These are phyloP conservation scores for Galeopsomyia nigrocyanea DNA, from an alignment of 2,888 invertebrate genomes.

Conservation along the genomic window DNA sequence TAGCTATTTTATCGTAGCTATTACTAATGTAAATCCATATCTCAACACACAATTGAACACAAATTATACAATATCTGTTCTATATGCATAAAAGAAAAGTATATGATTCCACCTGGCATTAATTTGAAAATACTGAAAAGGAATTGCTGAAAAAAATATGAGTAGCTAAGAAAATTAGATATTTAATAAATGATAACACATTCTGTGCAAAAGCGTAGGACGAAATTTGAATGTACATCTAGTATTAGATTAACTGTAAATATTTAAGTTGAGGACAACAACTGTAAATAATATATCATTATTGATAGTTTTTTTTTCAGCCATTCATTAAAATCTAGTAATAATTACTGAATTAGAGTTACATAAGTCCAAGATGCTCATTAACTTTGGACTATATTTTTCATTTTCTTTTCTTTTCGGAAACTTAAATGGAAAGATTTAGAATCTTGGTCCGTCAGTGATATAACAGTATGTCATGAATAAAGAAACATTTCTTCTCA, in stretches of 20 bases:
- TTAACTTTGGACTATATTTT: constrained; percentile 36
- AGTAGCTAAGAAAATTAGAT: constrained; percentile 32
- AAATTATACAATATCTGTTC: constrained; percentile 37
- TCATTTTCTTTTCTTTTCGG: constrained; percentile 13
- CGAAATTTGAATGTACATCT: constrained; percentile 40
- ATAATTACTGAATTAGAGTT: constrained; percentile 25
- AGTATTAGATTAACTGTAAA: constrained; percentile 38
- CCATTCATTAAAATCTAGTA: constrained; percentile 36
- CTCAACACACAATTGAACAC: constrained; percentile 12
- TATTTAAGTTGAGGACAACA: constrained; percentile 27
- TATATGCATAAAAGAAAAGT: constrained; percentile 34
- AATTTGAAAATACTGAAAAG: constrained; percentile 35
- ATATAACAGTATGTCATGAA: constrained; percentile 31
- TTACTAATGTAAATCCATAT: constrained; percentile 61
- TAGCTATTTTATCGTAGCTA: constrained; percentile 44
- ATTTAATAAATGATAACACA: constrained; percentile 29
- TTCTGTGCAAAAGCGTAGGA: constrained; percentile 24
- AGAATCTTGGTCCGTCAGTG: constrained; percentile 27
- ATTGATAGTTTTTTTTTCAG: constrained; percentile 33
- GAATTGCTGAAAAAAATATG: constrained; percentile 29
- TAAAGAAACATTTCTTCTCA: constrained; percentile 4
- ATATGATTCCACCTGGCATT: constrained; percentile 25
- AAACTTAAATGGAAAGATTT: constrained; percentile 1
- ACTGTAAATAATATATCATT: constrained; percentile 38
- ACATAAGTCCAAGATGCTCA: constrained; percentile 19